A percentile compares a stretch with the other conserved stretches of the same genome.
Conservation (phyloP, 2,888 invertebrate genomes). For the Adelphocoris suturalis region DNA sequence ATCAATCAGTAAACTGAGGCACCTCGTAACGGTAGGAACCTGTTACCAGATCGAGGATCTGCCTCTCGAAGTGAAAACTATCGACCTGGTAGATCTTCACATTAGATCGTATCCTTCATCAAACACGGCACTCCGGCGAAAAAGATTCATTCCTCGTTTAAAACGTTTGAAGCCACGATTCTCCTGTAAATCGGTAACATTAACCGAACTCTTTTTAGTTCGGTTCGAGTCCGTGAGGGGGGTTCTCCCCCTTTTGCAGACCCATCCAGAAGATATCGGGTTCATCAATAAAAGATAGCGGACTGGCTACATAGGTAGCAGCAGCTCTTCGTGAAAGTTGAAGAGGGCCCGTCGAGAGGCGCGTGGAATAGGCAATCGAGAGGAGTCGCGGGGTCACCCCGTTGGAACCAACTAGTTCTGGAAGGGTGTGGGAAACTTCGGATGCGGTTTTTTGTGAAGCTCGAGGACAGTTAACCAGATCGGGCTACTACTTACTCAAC, state of each 20-base stretch:
- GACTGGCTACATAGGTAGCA: constrained; percentile 21
- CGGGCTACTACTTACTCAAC: no score
- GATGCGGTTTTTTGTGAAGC: neutral
- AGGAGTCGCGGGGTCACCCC: neutral
- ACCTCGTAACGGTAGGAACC: neutral
- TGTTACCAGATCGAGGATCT: neutral
- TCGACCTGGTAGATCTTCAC: neutral
- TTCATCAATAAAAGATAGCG: constrained; percentile 39
- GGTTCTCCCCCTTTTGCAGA: neutral
- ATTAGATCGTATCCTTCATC: constrained; percentile 15
- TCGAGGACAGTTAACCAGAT: no score
- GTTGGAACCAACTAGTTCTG: neutral
- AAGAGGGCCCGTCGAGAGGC: constrained; percentile 18
- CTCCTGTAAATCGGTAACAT: constrained; percentile 27
- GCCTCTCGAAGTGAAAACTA: neutral
- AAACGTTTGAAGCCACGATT: neutral
- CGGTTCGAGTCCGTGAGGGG: constrained; percentile 15
- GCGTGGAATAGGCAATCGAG: constrained; percentile 37
- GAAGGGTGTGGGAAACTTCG: constrained; percentile 12
- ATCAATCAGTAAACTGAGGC: neutral
- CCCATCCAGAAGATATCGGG: constrained; percentile 35
- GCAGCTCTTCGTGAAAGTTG: constrained; percentile 31
- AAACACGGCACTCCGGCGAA: neutral
- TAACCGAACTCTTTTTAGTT: constrained; percentile 16
- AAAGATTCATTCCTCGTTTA: neutral